Base-by-base conservation (phyloP, 2,113 vertebrate species). In the Cyprinus carpio region DNA sequence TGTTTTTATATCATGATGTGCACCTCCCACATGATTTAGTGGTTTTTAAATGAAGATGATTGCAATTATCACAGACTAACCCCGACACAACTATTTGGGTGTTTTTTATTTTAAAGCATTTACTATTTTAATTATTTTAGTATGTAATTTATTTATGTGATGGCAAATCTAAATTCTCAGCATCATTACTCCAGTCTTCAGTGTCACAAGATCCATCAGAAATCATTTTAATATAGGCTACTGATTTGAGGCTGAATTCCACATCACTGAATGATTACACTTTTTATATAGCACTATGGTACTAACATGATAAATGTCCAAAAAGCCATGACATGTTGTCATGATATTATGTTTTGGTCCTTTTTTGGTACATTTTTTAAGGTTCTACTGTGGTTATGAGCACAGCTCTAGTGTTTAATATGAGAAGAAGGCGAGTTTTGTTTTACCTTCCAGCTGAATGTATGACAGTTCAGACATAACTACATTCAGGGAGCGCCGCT, bases 391-490 rank as follows among this genome's bases (percentile, higher is more conserved):
- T 60, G 23, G n/a, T n/a, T n/a, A 23, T 58, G 56, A 58, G 7
- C 20, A 20, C 56, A 58, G 56, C 56, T 58, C 10, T 23, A n/a
- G 23, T 65, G 37, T 76, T 40, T 79, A 25, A 29, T 81, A 81
- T 67, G 27, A 20, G 62, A 67, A 67, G 10, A 23, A 18, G 25
- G 31, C 4, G 4, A 51, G 74, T 65, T 81, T 65, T 65, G 23
- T 49, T 81, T 20, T 13, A 29, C 67, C 16, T 20, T 81, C 43
- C 25, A 51, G 25, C 16, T 82, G 27, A 46, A 82, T n/a, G 29
- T 69, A 43, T 69, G 60, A 54, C 13, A 46, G 78, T 65, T 65
- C 60, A 81, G 34, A 29, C 37, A 81, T 46, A 46, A 65, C 60
- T 64, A 20, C 34, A 65, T 40, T 81, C 54, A 37, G 76, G 60